phyloP scores from a whole-genome alignment of 2,888 invertebrate genomes.

The Chymomyza procnemis region DNA sequence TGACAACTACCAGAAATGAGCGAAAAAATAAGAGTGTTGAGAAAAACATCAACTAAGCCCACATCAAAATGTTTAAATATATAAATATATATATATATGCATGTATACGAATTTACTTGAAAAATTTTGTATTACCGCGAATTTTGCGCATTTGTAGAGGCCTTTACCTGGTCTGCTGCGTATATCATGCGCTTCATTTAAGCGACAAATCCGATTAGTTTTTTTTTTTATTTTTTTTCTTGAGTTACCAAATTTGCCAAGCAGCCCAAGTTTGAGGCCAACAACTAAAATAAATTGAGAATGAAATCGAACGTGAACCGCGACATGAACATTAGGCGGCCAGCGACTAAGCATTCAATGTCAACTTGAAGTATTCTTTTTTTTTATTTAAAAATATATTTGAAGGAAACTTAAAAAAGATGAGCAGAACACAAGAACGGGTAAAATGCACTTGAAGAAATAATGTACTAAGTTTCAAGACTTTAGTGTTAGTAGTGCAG shows the following conservation, averaged over 20 bases:
- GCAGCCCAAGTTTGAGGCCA: not conserved
- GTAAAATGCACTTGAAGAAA: not conserved
- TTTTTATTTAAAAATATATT: not conserved
- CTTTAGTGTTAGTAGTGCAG: no score
- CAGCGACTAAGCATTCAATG: conserved; percentile 71
- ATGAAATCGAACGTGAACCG: conserved; percentile 70
- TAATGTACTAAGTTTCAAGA: not conserved
- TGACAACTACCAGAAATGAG: conserved; percentile 60
- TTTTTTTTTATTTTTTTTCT: no score
- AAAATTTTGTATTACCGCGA: conserved; percentile 63
- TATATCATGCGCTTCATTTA: conserved; percentile 66
- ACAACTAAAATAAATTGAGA: conserved; percentile 60
- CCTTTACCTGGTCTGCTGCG: conserved; percentile 41
- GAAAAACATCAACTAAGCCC: conserved; percentile 10
- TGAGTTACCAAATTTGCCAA: not conserved
- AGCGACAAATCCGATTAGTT: conserved; percentile 72
- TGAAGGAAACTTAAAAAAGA: not conserved
- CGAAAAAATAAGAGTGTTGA: not conserved
- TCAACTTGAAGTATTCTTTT: conserved; percentile 39
- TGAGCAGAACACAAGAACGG: not conserved
- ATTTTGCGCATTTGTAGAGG: conserved; percentile 60
- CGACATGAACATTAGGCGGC: conserved; percentile 73
- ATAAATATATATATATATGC: not conserved
- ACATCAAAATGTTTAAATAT: conserved; percentile 5
- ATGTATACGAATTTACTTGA: conserved; percentile 25